phyloP scores from a whole-genome alignment of 2,113 vertebrate species.

The Cyprinodon variegatus region DNA sequence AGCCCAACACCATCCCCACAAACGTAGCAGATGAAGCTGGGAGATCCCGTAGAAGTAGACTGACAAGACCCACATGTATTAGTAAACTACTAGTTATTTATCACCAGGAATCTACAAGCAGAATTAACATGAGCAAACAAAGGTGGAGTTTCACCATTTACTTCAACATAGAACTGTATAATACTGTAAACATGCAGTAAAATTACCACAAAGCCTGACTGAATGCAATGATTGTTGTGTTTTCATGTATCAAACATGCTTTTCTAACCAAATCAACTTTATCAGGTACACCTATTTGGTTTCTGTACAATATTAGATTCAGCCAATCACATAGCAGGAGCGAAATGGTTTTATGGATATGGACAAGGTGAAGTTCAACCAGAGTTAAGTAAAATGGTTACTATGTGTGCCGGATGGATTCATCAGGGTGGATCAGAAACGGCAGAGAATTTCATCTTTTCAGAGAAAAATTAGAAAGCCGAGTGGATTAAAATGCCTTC shows the following conservation, averaged over 20 bases:
- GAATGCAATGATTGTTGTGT: background rate
- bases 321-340: background rate
- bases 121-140: background rate
- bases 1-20: slow-evolving; percentile 82
- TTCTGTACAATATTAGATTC: too few relatives aligned
- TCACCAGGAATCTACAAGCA: background rate
- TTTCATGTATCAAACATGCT: too few relatives aligned
- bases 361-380: background rate
- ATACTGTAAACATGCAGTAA: background rate
- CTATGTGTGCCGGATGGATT: too few relatives aligned
- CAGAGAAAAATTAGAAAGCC: too few relatives aligned
- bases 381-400: too few relatives aligned
- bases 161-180: background rate
- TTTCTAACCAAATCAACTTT: background rate
- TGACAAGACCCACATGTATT: background rate
- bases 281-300: background rate
- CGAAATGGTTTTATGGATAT: background rate
- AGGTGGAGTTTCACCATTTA: background rate
- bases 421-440: too few relatives aligned
- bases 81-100: background rate
- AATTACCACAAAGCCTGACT: background rate
- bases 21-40: slow-evolving; percentile 29
- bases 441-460: too few relatives aligned
- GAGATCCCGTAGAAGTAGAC: slow-evolving; percentile 13
- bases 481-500: background rate